Evolutionary conservation across 2,797 vertebrate species (phyloP).

Genomic region (Sciaenops ocellatus): DNA sequence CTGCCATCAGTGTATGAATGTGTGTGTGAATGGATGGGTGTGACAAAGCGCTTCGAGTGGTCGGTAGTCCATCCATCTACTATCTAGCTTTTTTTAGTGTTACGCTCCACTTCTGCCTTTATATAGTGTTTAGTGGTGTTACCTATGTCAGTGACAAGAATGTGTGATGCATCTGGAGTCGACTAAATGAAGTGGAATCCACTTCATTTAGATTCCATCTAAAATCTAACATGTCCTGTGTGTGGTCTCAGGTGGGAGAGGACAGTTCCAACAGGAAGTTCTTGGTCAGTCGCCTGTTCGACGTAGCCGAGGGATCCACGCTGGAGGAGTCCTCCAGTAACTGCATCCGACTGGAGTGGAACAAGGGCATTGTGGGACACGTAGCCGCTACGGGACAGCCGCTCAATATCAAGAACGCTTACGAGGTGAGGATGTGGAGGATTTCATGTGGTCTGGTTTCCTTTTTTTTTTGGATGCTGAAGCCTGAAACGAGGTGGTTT

Average conservation of each 20-base stretch:
- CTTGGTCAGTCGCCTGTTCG: slow-evolving; percentile 95
- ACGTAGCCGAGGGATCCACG: slow-evolving; percentile 96
- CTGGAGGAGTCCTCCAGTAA: slow-evolving; percentile 95
- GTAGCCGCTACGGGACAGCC: slow-evolving; percentile 94
- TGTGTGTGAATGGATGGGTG: no score
- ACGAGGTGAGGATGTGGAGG: slow-evolving; percentile 92
- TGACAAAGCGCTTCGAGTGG: no score
- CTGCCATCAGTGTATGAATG: no score
- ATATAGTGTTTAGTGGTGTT: no score
- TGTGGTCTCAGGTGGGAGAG: slow-evolving; percentile 84
- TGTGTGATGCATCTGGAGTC: no score
- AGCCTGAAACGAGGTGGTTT: neutral
- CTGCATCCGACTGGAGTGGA: slow-evolving; percentile 96
- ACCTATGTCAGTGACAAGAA: no score
- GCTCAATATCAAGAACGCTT: slow-evolving; percentile 96
- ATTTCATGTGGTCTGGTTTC: neutral
- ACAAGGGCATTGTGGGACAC: slow-evolving; percentile 97
- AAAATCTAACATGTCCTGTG: neutral
- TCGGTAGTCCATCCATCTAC: no score
- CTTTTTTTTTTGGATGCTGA: neutral
- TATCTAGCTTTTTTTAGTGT: no score
- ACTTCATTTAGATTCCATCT: no score
- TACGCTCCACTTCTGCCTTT: no score
- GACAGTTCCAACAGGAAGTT: slow-evolving; percentile 98
- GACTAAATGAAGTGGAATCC: no score